phyloP scores from a whole-genome alignment of 1,140 invertebrate genomes.

The Ctenoplectra terminalis region DNA sequence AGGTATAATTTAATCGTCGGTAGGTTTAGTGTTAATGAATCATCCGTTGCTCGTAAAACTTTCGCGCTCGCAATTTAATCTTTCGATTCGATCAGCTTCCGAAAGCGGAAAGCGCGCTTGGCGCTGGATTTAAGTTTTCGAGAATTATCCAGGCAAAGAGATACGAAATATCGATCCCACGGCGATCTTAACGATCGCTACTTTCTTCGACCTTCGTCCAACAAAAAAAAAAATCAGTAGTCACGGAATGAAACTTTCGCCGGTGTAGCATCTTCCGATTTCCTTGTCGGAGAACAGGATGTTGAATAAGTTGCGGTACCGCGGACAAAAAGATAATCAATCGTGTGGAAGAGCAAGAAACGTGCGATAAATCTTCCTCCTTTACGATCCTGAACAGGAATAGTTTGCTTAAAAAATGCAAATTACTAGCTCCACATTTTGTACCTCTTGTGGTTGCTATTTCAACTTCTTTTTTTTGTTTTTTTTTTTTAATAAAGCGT shows the following conservation, averaged over 20 bases:
- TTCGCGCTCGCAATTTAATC: background rate
- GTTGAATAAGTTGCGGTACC: too few species aligned
- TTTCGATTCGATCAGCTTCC: background rate
- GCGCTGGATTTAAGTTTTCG: background rate
- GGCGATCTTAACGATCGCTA: background rate
- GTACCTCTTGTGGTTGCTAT: too few species aligned
- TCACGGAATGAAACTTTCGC: slow-evolving; percentile 43
- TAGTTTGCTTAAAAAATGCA: background rate
- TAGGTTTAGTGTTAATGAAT: background rate
- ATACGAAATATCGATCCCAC: background rate
- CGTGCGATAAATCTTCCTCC: background rate
- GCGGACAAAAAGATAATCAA: background rate
- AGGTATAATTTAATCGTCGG: too few species aligned
- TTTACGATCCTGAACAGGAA: background rate
- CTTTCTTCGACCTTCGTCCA: slow-evolving; percentile 34
- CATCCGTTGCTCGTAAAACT: background rate
- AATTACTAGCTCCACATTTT: too few species aligned
- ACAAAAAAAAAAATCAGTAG: slow-evolving; percentile 25
- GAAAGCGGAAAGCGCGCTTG: background rate
- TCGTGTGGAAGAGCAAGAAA: background rate
- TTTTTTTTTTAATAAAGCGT: too few species aligned
- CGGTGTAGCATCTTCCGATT: slow-evolving; percentile 8
- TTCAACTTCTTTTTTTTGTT: too few species aligned
- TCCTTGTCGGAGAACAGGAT: background rate
- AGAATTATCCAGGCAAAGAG: background rate